phyloP scores from a whole-genome alignment of 2,888 invertebrate genomes.

The Epirrita christyi region DNA sequence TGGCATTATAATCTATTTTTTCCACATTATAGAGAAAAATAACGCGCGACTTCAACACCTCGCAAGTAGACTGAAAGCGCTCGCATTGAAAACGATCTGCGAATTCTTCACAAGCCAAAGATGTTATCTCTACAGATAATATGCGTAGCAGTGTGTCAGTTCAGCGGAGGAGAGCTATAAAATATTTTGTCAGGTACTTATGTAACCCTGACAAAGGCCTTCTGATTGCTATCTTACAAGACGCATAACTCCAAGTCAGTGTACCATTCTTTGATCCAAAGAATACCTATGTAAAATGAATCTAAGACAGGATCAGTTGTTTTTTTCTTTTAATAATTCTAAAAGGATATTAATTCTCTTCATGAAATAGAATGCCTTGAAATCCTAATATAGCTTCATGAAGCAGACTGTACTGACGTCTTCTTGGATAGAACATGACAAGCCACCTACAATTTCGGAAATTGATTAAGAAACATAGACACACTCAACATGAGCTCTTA shows the following conservation, averaged over 20 bases:
- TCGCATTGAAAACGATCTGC: neutral
- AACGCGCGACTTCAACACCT: neutral
- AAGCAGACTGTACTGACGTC: neutral
- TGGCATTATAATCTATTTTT: too few relatives aligned
- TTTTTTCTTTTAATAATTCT: too few relatives aligned
- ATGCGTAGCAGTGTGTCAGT: neutral
- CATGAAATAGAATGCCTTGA: too few relatives aligned
- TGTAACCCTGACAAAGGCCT: neutral
- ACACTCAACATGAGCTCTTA: conserved; percentile 24
- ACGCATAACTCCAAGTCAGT: neutral
- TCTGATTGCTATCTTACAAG: neutral
- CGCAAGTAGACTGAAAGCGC: neutral
- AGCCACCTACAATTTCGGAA: conserved; percentile 8
- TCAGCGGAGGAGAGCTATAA: neutral
- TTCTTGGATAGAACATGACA: neutral
- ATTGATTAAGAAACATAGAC: conserved; percentile 22
- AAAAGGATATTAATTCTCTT: too few relatives aligned
- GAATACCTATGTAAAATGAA: too few relatives aligned
- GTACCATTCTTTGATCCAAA: too few relatives aligned
- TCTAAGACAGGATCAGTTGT: too few relatives aligned
- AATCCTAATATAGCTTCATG: too few relatives aligned
- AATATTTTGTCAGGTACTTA: neutral
- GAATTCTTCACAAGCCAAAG: neutral
- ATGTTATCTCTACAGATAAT: neutral
- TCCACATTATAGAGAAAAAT: neutral